Percentiles rank a stretch among this genome's conserved stretches.
phyloP scores from a whole-genome alignment of 2,888 invertebrate genomes.

The Ryuthela nishihirai region DNA sequence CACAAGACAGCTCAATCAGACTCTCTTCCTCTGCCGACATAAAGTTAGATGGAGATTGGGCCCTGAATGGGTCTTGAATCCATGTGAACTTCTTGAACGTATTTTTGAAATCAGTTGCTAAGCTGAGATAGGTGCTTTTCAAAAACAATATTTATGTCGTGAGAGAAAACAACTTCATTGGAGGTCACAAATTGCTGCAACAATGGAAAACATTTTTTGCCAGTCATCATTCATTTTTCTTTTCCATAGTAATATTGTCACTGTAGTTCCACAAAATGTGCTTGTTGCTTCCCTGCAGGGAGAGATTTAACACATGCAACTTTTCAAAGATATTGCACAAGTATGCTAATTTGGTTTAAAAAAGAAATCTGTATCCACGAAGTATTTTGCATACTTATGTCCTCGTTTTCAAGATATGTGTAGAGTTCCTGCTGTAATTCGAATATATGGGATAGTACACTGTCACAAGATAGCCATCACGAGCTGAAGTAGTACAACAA shows the following conservation, averaged over 20 bases:
- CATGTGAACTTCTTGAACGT: constrained; percentile 6
- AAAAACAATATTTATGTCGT: too few relatives aligned
- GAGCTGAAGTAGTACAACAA: too few relatives aligned
- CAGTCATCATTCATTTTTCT: not conserved
- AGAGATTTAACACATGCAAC: too few relatives aligned
- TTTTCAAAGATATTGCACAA: too few relatives aligned
- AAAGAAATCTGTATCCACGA: not conserved
- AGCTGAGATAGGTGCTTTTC: too few relatives aligned
- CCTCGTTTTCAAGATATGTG: not conserved
- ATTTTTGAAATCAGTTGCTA: constrained; percentile 1
- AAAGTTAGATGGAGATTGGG: constrained; percentile 1
- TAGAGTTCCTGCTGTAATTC: not conserved
- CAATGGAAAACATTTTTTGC: not conserved
- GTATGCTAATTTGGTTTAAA: not conserved
- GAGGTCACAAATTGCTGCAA: too few relatives aligned
- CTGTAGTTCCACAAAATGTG: not conserved
- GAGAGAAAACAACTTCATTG: too few relatives aligned
- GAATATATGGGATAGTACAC: not conserved
- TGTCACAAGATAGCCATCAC: too few relatives aligned
- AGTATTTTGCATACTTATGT: too few relatives aligned
- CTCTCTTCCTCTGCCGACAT: constrained; percentile 1
- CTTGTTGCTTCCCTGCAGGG: not conserved
- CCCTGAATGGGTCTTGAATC: constrained; percentile 9
- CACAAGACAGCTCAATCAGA: constrained; percentile 7
- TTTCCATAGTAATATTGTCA: not conserved